These are phyloP conservation scores for Charaxes varanes DNA, from an alignment of 1,140 invertebrate species.

Conservation along the genomic window DNA sequence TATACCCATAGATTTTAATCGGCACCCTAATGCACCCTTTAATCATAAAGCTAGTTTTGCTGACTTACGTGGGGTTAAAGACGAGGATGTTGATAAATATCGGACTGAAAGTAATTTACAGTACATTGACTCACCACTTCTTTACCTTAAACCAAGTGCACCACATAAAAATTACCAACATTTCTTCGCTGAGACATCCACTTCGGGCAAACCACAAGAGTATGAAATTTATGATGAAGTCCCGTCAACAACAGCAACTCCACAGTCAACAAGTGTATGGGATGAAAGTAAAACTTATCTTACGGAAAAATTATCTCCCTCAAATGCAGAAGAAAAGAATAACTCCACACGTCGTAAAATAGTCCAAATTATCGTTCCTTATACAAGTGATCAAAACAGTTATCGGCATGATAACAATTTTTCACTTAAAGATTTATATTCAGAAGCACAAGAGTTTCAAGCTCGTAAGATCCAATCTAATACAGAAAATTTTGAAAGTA, in stretches of 20 bases:
- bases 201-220: conserved; percentile 36
- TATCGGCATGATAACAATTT: conserved; percentile 40
- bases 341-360: conserved; percentile 68
- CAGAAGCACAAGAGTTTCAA: conserved; percentile 52
- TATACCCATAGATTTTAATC: conserved; percentile 36
- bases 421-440: conserved; percentile 38
- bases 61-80: conserved; percentile 58
- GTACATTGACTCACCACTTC: conserved; percentile 65
- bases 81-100: conserved; percentile 61
- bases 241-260: conserved; percentile 33
- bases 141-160: conserved; percentile 69
- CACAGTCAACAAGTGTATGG: conserved; percentile 27
- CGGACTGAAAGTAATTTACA: conserved; percentile 62
- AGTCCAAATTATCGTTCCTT: conserved; percentile 86
- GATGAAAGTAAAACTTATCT: conserved; percentile 44
- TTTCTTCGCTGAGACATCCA: conserved; percentile 41
- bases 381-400: conserved; percentile 78
- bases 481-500: conserved; percentile 32
- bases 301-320: conserved; percentile 33
- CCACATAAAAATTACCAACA: conserved; percentile 64
- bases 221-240: conserved; percentile 64
- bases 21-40: conserved; percentile 22
- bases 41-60: conserved; percentile 52
- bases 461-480: conserved; percentile 67
- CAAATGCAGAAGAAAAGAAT: conserved; percentile 33